A percentile compares a stretch with the other conserved stretches of the same genome.
These are phyloP conservation scores for Pseudocheirus occidentalis DNA, from an alignment of 2,797 vertebrate genomes.

Conservation along the genomic window DNA sequence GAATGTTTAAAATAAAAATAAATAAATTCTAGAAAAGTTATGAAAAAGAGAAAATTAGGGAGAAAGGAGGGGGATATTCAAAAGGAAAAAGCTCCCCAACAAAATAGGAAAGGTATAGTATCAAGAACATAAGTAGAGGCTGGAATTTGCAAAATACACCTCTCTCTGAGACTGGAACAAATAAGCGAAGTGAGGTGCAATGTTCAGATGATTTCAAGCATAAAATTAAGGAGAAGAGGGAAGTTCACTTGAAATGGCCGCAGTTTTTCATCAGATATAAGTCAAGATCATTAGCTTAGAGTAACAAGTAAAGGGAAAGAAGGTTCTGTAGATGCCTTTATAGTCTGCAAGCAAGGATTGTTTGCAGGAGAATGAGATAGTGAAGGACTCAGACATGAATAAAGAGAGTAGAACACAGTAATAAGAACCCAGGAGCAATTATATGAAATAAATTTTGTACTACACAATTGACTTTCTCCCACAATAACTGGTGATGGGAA, in stretches of 20 bases:
- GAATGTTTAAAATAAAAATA: too few relatives aligned
- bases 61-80: neutral
- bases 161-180: neutral
- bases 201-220: neutral
- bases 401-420: neutral
- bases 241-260: neutral
- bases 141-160: neutral
- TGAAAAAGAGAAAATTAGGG: neutral
- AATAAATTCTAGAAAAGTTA: neutral
- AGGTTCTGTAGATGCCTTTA: neutral
- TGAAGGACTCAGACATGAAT: neutral
- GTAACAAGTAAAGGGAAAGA: neutral
- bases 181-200: neutral
- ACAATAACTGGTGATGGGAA: conserved; percentile 38
- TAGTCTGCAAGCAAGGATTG: neutral
- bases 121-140: neutral
- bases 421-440: neutral
- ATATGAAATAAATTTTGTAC: neutral
- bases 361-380: neutral
- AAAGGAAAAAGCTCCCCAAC: neutral
- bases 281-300: neutral
- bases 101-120: neutral
- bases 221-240: neutral
- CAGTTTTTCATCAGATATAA: neutral
- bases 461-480: neutral